Evolutionary conservation across 2,888 invertebrate genomes (phyloP).

Genomic region (Polyommatus iphigenia): DNA sequence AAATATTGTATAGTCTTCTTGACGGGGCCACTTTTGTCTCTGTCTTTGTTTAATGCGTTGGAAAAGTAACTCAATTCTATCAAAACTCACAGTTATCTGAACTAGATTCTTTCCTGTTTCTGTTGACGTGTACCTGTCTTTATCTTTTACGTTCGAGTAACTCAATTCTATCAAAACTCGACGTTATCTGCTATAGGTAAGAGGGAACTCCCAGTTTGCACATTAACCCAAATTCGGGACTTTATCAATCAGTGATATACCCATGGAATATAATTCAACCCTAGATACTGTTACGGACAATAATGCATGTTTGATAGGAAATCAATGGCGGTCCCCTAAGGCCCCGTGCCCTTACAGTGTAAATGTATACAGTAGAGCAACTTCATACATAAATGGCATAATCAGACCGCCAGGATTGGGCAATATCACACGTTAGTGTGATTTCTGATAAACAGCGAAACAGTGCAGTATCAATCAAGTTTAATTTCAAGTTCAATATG

Average conservation of each 20-base stretch:
- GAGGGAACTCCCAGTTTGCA: neutral
- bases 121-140: neutral
- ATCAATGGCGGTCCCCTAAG: slow-evolving; percentile 37
- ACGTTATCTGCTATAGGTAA: neutral
- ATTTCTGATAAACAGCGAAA: no score
- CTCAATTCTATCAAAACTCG: neutral
- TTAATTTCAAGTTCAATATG: no score
- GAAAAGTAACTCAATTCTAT: neutral
- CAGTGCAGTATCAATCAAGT: no score
- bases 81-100: neutral
- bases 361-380: neutral
- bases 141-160: neutral
- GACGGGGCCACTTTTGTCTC: no score
- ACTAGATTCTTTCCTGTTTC: no score
- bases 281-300: slow-evolving; percentile 32
- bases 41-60: neutral
- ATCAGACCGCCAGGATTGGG: neutral
- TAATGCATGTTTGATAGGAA: slow-evolving; percentile 39
- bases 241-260: slow-evolving; percentile 5
- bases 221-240: neutral
- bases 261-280: slow-evolving; percentile 13
- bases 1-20: no score
- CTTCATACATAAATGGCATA: neutral
- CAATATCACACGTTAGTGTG: no score
- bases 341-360: slow-evolving; percentile 36